Conservation (phyloP, 1,140 invertebrate species). For the Helicoverpa armigera region DNA sequence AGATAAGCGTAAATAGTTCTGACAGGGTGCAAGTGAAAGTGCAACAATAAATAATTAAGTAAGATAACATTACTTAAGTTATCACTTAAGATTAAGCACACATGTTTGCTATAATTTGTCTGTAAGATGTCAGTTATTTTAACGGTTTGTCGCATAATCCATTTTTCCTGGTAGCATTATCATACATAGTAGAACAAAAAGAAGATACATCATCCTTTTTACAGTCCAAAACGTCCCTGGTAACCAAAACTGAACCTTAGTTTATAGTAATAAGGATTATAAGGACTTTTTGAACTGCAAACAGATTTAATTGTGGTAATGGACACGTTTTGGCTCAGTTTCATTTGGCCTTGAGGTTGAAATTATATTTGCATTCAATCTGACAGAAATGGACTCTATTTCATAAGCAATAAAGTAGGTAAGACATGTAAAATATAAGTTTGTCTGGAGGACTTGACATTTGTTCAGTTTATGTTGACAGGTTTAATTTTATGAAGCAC, state of each 20-base stretch:
- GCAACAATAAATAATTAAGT: too few relatives aligned
- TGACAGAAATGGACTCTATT: conserved; percentile 23
- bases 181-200: conserved; percentile 42
- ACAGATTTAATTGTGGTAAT: conserved; percentile 41
- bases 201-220: conserved; percentile 16
- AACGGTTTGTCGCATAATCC: conserved; percentile 35
- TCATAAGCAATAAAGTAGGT: neutral
- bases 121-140: conserved; percentile 15
- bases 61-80: neutral
- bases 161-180: conserved; percentile 31
- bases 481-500: conserved; percentile 48
- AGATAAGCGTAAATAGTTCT: too few relatives aligned
- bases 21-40: too few relatives aligned
- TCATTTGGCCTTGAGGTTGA: conserved; percentile 47
- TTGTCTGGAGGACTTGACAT: conserved; percentile 42
- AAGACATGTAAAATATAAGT: neutral
- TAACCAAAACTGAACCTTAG: neutral
- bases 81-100: neutral
- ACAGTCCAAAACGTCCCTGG: neutral
- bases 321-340: conserved; percentile 51
- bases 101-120: conserved; percentile 14
- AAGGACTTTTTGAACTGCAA: neutral
- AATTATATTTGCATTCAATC: neutral
- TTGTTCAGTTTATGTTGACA: conserved; percentile 47
- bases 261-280: neutral